Percentiles rank a stretch among this genome's conserved stretches.
phyloP scores from a whole-genome alignment of 1,140 invertebrate species.

The Semibalanus balanoides region DNA sequence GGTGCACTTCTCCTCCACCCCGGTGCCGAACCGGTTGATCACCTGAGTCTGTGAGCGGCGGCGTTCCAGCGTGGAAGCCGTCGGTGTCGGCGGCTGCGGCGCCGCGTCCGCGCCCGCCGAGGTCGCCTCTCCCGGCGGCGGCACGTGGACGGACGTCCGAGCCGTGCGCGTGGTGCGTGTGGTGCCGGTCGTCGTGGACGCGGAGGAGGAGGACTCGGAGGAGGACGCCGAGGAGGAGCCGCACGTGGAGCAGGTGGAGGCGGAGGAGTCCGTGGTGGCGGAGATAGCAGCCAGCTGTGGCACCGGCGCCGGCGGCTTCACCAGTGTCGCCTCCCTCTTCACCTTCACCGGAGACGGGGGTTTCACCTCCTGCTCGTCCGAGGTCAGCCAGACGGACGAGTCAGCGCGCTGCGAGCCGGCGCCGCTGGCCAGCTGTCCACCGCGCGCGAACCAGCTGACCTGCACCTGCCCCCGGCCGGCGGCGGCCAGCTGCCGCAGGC shows the following conservation, averaged over 20 bases:
- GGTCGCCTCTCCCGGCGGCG: not conserved
- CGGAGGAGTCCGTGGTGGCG: not conserved
- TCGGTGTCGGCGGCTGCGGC: not conserved
- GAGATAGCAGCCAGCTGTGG: not conserved
- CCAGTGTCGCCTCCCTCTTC: no score
- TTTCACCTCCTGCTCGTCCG: not conserved
- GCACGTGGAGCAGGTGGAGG: not conserved
- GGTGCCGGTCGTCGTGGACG: not conserved
- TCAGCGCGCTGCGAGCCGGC: not conserved
- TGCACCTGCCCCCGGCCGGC: constrained; percentile 27
- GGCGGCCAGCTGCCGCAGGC: constrained; percentile 24
- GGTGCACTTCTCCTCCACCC: not conserved
- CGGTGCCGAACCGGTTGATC: not conserved
- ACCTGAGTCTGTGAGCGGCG: not conserved
- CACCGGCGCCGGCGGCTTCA: not conserved
- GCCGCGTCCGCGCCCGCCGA: no score
- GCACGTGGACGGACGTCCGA: not conserved
- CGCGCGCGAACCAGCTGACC: constrained; percentile 32
- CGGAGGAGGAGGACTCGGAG: not conserved
- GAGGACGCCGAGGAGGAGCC: not conserved
- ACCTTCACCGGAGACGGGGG: no score
- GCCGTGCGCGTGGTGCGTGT: not conserved
- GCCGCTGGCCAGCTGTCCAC: constrained; percentile 26
- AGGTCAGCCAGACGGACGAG: not conserved
- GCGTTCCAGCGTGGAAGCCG: no score